Conservation (phyloP, 2,113 vertebrate genomes). For the Gadus macrocephalus region DNA sequence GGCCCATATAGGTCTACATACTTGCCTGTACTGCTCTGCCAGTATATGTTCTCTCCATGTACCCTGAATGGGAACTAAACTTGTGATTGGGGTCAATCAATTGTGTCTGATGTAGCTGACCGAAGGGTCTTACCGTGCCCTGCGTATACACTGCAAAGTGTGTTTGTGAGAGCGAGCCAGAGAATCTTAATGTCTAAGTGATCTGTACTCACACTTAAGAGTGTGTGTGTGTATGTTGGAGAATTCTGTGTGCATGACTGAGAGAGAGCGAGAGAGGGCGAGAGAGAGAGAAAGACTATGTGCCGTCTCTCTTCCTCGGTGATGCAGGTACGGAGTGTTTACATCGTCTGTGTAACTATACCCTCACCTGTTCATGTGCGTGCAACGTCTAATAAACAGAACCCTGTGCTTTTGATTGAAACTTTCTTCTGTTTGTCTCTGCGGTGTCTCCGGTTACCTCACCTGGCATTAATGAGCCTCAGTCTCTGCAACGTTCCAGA, state of each 20-base stretch:
- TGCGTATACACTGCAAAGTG: constrained; percentile 54
- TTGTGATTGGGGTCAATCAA: constrained; percentile 37
- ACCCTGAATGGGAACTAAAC: constrained; percentile 43
- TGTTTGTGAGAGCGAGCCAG: constrained; percentile 15
- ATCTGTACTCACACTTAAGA: background rate
- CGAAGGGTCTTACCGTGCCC: constrained; percentile 59
- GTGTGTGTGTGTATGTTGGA: constrained; percentile 3
- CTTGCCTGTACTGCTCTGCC: constrained; percentile 43
- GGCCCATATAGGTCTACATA: constrained; percentile 31
- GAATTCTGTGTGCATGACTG: constrained; percentile 1
- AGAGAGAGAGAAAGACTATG: background rate
- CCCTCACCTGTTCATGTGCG: constrained; percentile 64
- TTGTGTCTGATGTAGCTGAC: constrained; percentile 58
- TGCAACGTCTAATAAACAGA: constrained; percentile 70
- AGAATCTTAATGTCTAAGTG: background rate
- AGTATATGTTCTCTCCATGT: constrained; percentile 34
- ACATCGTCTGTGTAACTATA: constrained; percentile 66
- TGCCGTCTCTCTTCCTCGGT: constrained; percentile 38
- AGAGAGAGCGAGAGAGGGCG: background rate
- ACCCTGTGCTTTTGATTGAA: constrained; percentile 70
- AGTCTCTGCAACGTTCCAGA: too few species aligned
- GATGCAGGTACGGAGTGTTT: constrained; percentile 72
- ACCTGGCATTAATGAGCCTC: background rate
- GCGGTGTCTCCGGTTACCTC: background rate
- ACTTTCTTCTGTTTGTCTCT: constrained; percentile 1